phyloP scores from a whole-genome alignment of 2,888 invertebrate species.

The Liopterus haemorrhoidalis region DNA sequence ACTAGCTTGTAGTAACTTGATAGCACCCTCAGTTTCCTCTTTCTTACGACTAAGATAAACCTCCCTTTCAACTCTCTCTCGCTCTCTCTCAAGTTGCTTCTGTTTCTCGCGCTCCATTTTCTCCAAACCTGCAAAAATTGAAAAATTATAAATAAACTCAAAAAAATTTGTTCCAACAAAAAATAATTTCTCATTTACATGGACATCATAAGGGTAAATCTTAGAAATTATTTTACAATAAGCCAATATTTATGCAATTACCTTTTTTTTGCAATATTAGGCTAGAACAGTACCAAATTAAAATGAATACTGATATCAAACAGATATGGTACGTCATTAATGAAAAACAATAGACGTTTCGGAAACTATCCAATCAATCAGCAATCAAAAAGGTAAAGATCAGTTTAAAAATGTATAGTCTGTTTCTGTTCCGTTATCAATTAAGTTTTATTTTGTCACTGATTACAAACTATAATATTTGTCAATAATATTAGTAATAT shows the following conservation, averaged over 20 bases:
- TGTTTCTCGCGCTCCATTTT: slow-evolving; percentile 95
- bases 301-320: too few relatives aligned
- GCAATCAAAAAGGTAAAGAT: too few relatives aligned
- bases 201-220: not conserved
- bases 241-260: not conserved
- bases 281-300: too few relatives aligned
- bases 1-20: slow-evolving; percentile 43
- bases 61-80: slow-evolving; percentile 59
- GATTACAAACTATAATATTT: too few relatives aligned
- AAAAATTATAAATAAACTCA: slow-evolving; percentile 9
- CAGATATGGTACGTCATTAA: too few relatives aligned
- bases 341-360: too few relatives aligned
- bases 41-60: slow-evolving; percentile 52
- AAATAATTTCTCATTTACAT: slow-evolving; percentile 7
- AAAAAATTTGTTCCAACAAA: slow-evolving; percentile 1
- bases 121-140: slow-evolving; percentile 67
- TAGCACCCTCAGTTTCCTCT: slow-evolving; percentile 50
- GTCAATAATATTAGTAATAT: too few relatives aligned
- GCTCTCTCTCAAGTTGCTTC: slow-evolving; percentile 75
- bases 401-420: too few relatives aligned
- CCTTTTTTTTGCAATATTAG: slow-evolving; percentile 52
- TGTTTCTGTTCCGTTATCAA: too few relatives aligned
- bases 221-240: not conserved
- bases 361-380: too few relatives aligned
- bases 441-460: too few relatives aligned